A percentile compares a stretch with the other conserved stretches of the same genome.
Conservation (phyloP, 1,140 invertebrate genomes). For the Maniola jurtina region DNA sequence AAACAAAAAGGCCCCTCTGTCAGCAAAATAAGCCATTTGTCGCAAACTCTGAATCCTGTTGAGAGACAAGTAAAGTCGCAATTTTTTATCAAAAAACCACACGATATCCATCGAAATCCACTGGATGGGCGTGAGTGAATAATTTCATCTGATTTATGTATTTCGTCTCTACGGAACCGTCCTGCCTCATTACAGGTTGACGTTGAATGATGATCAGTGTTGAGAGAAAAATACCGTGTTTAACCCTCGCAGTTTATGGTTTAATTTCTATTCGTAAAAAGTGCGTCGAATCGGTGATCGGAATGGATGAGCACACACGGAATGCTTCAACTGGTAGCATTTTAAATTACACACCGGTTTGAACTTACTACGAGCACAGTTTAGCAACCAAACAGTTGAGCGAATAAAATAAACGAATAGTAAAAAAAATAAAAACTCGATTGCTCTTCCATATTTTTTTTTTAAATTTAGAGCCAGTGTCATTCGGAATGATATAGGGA, state of each 20-base stretch:
- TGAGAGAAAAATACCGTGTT: slow-evolving; percentile 56
- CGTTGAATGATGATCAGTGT: slow-evolving; percentile 63
- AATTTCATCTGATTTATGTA: slow-evolving; percentile 67
- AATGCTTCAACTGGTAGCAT: slow-evolving; percentile 18
- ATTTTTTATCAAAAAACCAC: slow-evolving; percentile 21
- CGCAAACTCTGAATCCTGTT: slow-evolving; percentile 5
- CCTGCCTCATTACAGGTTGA: slow-evolving; percentile 66
- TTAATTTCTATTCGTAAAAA: slow-evolving; percentile 57
- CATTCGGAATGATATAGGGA: too few relatives aligned
- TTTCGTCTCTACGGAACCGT: slow-evolving; percentile 53
- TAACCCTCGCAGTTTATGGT: slow-evolving; percentile 58
- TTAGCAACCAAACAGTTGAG: background rate
- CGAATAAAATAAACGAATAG: background rate
- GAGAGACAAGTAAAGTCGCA: slow-evolving; percentile 24
- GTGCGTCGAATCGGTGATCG: slow-evolving; percentile 41
- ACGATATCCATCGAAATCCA: slow-evolving; percentile 33
- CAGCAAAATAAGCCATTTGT: slow-evolving; percentile 21
- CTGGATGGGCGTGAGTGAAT: slow-evolving; percentile 57
- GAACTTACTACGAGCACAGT: slow-evolving; percentile 2
- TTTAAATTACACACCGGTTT: slow-evolving; percentile 25
- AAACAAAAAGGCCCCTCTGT: slow-evolving; percentile 9
- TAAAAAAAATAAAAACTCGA: too few relatives aligned
- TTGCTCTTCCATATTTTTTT: too few relatives aligned
- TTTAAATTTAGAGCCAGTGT: too few relatives aligned
- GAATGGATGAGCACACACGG: slow-evolving; percentile 22